phyloP scores from a whole-genome alignment of 2,113 vertebrate species.

The Trichechus manatus region DNA sequence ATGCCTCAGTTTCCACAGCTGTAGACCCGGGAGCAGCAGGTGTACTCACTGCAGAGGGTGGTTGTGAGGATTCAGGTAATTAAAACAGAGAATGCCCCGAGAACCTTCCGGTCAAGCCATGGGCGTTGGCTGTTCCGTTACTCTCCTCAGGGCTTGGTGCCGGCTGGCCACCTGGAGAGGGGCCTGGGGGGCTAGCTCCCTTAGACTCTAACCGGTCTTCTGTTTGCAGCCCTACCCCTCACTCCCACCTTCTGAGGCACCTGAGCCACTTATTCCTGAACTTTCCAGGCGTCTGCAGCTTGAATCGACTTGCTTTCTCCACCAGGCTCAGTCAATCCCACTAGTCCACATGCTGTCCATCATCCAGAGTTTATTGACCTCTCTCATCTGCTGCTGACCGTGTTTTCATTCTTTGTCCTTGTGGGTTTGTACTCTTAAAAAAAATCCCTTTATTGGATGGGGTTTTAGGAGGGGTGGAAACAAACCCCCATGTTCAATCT shows the following conservation, averaged over 20 bases:
- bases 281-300: neutral
- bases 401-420: neutral
- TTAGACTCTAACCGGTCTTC: neutral
- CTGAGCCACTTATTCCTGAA: neutral
- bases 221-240: neutral
- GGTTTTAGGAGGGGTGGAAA: neutral
- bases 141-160: neutral
- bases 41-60: rapidly evolving
- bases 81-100: neutral
- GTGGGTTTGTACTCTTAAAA: neutral
- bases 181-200: no score
- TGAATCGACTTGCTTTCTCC: rapidly evolving
- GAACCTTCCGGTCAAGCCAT: neutral
- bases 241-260: neutral
- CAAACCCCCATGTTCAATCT: neutral
- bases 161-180: neutral
- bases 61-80: neutral
- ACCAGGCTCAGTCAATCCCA: rapidly evolving
- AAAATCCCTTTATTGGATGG: neutral
- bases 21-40: neutral
- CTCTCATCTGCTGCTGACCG: neutral
- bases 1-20: neutral
- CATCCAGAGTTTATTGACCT: neutral
- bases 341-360: rapidly evolving
- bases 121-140: neutral